Conservation (phyloP, 2,113 vertebrate species). For the Platycercus adscitus region DNA sequence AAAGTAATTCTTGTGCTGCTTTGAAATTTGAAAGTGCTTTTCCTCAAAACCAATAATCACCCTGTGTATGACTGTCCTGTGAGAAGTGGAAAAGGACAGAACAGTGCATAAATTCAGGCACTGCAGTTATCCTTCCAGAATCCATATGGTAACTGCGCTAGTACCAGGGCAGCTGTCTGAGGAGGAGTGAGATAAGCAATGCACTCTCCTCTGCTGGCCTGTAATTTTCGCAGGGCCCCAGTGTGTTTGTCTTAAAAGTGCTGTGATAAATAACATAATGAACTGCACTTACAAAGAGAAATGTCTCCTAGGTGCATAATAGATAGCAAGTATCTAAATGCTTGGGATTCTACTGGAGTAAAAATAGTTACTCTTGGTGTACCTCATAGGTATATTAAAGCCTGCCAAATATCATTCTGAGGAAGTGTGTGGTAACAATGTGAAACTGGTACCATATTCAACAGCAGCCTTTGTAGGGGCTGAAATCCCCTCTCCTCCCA, state of each 20-base stretch:
- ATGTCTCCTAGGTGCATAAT: not conserved
- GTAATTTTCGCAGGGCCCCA: not conserved
- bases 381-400: not conserved
- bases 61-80: not conserved
- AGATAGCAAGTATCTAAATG: not conserved
- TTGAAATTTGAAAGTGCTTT: not conserved
- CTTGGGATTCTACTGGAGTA: not conserved
- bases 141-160: not conserved
- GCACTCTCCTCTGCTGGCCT: fast-evolving
- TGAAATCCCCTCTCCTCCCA: not conserved
- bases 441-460: not conserved
- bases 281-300: not conserved
- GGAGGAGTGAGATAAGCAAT: not conserved
- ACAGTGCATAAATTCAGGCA: not conserved
- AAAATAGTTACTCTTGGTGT: not conserved
- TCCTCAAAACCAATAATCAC: not conserved
- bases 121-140: not conserved
- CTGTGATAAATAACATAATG: not conserved
- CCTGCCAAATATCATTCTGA: not conserved
- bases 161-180: not conserved
- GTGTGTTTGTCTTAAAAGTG: not conserved
- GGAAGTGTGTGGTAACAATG: not conserved
- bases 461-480: not conserved
- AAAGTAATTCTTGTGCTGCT: not conserved
- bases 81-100: not conserved